Conservation (phyloP, 2,888 invertebrate genomes). For the Sialis lutaria region DNA sequence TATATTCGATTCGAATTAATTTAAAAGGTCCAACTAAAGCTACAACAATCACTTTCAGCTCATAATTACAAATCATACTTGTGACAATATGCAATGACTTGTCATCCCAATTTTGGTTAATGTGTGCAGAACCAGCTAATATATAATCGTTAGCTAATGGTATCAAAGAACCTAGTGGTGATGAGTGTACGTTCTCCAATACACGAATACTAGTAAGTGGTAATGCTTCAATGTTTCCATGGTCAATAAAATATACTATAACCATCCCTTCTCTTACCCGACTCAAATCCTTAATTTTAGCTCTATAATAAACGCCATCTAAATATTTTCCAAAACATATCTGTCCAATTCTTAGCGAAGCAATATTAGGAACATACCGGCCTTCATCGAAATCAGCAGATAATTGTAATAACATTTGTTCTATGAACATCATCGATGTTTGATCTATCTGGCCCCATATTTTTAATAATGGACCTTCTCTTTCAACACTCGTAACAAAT, state of each 20-base stretch:
- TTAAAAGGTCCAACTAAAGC: constrained; percentile 21
- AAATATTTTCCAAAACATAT: constrained; percentile 49
- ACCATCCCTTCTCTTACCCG: constrained; percentile 33
- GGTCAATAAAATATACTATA: constrained; percentile 50
- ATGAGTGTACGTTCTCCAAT: constrained; percentile 32
- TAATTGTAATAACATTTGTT: constrained; percentile 30
- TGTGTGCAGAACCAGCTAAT: constrained; percentile 35
- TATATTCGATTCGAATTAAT: constrained; percentile 29
- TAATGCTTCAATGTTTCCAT: constrained; percentile 44
- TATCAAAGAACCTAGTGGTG: constrained; percentile 24
- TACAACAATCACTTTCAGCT: constrained; percentile 19
- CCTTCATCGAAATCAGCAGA: constrained; percentile 30
- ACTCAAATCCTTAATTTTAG: constrained; percentile 33
- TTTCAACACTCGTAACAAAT: constrained; percentile 46
- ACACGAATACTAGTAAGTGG: constrained; percentile 38
- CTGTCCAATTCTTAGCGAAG: constrained; percentile 27
- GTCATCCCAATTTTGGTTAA: constrained; percentile 34
- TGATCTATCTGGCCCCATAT: constrained; percentile 54
- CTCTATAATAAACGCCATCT: constrained; percentile 47
- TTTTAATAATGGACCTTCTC: constrained; percentile 48
- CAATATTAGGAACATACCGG: constrained; percentile 18
- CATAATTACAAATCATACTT: constrained; percentile 24
- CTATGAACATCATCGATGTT: constrained; percentile 34
- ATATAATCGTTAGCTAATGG: constrained; percentile 42
- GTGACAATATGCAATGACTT: constrained; percentile 25